These are phyloP conservation scores for Neodontobutis hainanensis DNA, from an alignment of 2,113 vertebrate species.

Conservation along the genomic window DNA sequence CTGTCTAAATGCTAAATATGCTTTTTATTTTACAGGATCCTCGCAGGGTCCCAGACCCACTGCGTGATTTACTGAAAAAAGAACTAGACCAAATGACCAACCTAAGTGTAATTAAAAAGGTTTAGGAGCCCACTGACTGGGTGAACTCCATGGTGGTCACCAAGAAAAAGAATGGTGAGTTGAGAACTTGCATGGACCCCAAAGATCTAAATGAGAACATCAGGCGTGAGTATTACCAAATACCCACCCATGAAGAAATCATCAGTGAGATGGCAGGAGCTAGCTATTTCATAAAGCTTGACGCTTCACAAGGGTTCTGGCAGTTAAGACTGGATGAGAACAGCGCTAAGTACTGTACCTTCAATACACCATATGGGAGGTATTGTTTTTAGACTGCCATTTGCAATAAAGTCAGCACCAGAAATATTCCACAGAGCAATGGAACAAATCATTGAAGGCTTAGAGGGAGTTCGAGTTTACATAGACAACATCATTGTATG, in stretches of 20 bases:
- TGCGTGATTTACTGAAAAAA: background rate
- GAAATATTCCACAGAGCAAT: slow-evolving; percentile 8
- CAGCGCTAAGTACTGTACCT: background rate
- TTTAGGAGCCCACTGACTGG: background rate
- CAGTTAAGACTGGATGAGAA: background rate
- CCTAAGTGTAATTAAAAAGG: background rate
- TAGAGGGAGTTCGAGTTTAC: no score
- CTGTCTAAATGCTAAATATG: no score
- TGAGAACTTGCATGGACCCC: background rate
- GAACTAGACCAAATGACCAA: slow-evolving; percentile 3
- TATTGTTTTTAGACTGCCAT: background rate
- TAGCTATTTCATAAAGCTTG: no score
- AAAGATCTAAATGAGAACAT: slow-evolving; percentile 1
- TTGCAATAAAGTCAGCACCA: background rate
- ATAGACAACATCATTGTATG: no score
- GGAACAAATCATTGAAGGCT: no score
- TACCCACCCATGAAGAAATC: background rate
- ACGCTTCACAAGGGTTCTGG: no score
- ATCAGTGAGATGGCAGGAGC: background rate
- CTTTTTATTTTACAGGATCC: no score
- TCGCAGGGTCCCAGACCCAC: background rate
- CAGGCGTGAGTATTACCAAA: background rate
- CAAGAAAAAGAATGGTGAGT: background rate
- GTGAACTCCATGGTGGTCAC: slow-evolving; percentile 1
- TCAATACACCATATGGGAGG: background rate